These are phyloP conservation scores for Chiloscyllium plagiosum DNA, from an alignment of 2,113 vertebrate species.

Conservation along the genomic window DNA sequence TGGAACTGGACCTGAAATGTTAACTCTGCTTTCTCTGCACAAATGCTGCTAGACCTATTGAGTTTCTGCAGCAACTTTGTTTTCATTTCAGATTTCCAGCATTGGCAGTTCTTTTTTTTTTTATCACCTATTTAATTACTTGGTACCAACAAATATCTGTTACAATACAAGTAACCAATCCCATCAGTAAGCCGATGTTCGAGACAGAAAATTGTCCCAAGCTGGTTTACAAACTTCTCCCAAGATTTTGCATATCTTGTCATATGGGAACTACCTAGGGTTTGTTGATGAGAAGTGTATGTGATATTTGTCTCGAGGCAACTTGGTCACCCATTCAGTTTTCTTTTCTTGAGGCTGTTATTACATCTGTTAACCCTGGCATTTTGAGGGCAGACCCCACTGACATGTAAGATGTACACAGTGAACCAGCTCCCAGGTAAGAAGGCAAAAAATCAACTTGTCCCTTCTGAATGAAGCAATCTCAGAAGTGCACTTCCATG, in stretches of 20 bases:
- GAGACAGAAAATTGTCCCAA: background rate
- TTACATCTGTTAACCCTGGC: background rate
- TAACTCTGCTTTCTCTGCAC: no score
- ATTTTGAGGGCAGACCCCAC: background rate
- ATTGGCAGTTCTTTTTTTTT: no score
- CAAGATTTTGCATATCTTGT: background rate
- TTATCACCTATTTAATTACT: background rate
- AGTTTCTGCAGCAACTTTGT: no score
- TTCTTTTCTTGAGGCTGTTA: background rate
- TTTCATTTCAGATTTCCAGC: no score
- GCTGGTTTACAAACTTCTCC: background rate
- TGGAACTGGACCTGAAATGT: no score
- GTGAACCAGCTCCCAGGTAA: no score
- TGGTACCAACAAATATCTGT: background rate
- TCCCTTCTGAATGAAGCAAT: no score
- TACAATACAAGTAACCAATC: no score
- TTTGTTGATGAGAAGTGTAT: background rate
- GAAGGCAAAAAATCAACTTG: no score
- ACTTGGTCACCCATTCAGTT: background rate
- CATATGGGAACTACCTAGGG: background rate
- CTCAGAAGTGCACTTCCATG: no score
- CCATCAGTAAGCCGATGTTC: no score
- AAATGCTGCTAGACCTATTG: no score
- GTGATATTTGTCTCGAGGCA: background rate
- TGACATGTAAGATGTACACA: background rate